These are phyloP conservation scores for Trichonephila clavipes DNA, from an alignment of 1,140 invertebrate genomes.

Conservation along the genomic window DNA sequence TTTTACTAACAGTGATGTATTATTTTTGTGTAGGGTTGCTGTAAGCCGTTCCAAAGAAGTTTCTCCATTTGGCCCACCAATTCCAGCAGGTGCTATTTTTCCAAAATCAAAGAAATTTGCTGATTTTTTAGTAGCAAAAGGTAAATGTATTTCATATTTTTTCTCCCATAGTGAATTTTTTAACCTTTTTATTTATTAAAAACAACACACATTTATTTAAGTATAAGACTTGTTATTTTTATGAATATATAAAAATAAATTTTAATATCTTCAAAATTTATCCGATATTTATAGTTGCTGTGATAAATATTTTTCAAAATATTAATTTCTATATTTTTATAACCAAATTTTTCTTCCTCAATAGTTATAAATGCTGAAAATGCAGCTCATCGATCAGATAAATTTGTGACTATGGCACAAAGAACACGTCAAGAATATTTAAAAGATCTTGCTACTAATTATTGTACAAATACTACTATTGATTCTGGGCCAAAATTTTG, in stretches of 20 bases:
- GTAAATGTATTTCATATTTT: slow-evolving; percentile 79
- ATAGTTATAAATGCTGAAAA: slow-evolving; percentile 97
- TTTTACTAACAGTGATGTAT: not conserved
- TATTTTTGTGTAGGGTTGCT: slow-evolving; percentile 86
- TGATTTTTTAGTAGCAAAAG: slow-evolving; percentile 95
- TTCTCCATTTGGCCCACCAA: slow-evolving; percentile 95
- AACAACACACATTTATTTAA: too few species aligned
- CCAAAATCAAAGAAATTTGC: slow-evolving; percentile 93
- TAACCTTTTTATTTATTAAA: too few species aligned
- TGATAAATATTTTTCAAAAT: not conserved
- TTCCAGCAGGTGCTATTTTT: slow-evolving; percentile 91
- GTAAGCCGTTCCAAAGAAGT: slow-evolving; percentile 97
- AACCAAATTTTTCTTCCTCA: not conserved
- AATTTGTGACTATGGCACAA: slow-evolving; percentile 98
- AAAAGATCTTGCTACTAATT: slow-evolving; percentile 93
- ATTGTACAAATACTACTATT: slow-evolving; percentile 89
- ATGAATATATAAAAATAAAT: not conserved
- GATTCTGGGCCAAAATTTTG: slow-evolving; percentile 95
- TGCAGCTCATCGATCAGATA: slow-evolving; percentile 96
- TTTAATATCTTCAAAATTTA: not conserved
- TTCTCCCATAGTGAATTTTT: too few species aligned
- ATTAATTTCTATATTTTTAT: not conserved
- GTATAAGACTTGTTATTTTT: too few species aligned
- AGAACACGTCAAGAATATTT: slow-evolving; percentile 97
- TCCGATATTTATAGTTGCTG: not conserved